phyloP scores from a whole-genome alignment of 1,140 invertebrate genomes.

The Colletes latitarsis region DNA sequence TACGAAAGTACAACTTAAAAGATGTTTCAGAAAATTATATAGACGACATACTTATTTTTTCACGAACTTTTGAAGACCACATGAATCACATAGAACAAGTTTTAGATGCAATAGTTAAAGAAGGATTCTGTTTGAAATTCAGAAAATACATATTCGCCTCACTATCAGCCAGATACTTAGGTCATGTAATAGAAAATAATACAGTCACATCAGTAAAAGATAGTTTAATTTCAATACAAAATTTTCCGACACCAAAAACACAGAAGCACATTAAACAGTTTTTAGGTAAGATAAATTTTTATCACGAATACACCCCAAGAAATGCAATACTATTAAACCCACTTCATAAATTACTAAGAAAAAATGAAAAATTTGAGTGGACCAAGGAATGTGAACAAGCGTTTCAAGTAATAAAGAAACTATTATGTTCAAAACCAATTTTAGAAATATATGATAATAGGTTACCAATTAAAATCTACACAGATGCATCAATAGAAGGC shows the following conservation, averaged over 20 bases:
- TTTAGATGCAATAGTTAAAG: constrained; percentile 29
- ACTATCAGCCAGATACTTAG: too few species aligned
- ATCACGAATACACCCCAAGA: not conserved
- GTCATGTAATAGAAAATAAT: too few species aligned
- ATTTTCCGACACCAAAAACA: too few species aligned
- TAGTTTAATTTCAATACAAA: too few species aligned
- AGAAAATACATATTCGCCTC: too few species aligned
- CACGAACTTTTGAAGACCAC: constrained; percentile 50
- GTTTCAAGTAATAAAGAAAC: constrained; percentile 54
- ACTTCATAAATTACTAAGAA: constrained; percentile 46
- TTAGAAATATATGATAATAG: constrained; percentile 20
- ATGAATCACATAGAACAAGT: constrained; percentile 42
- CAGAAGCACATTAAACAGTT: too few species aligned
- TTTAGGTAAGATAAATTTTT: not conserved
- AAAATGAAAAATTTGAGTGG: constrained; percentile 57
- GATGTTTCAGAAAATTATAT: constrained; percentile 54
- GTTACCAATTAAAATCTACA: constrained; percentile 18
- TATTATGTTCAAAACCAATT: constrained; percentile 28
- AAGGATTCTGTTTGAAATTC: not conserved
- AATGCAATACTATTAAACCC: not conserved
- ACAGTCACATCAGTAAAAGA: too few species aligned
- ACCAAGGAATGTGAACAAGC: constrained; percentile 48
- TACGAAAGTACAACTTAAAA: constrained; percentile 18
- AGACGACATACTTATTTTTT: constrained; percentile 62
- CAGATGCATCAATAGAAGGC: constrained; percentile 9